These are phyloP conservation scores for Machaerirhynchus nigripectus DNA, from an alignment of 2,113 vertebrate genomes.

Conservation along the genomic window DNA sequence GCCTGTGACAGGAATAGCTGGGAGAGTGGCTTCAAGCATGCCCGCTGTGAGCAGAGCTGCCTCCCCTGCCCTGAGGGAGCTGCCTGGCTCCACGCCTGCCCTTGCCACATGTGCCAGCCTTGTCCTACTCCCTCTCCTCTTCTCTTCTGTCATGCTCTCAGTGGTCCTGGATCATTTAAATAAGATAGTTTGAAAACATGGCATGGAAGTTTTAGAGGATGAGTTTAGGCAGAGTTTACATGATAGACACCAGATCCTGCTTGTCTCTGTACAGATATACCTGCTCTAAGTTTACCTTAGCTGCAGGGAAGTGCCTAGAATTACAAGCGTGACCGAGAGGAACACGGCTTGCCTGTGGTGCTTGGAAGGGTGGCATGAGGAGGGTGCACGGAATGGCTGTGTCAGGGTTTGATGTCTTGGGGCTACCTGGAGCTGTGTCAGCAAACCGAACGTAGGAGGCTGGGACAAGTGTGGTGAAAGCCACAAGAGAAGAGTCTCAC, in stretches of 20 bases:
- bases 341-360: not conserved
- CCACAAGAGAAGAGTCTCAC: not conserved
- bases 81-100: not conserved
- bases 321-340: not conserved
- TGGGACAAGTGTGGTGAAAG: not conserved
- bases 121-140: not conserved
- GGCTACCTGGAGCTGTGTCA: not conserved
- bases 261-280: not conserved
- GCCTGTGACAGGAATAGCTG: not conserved
- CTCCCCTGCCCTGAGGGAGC: not conserved
- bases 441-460: not conserved
- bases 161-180: not conserved
- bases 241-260: not conserved
- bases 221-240: not conserved
- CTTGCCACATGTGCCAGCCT: not conserved
- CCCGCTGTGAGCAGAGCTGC: accelerated
- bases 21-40: not conserved
- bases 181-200: not conserved
- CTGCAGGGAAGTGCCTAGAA: not conserved
- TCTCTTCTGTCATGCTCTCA: not conserved
- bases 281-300: not conserved
- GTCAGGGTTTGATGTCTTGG: not conserved
- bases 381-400: not conserved
- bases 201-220: not conserved
- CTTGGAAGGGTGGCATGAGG: not conserved